Percentiles rank a stretch among this genome's conserved stretches.
Evolutionary conservation across 2,888 invertebrate genomes (phyloP).

Genomic region (Athrips mouffetella): DNA sequence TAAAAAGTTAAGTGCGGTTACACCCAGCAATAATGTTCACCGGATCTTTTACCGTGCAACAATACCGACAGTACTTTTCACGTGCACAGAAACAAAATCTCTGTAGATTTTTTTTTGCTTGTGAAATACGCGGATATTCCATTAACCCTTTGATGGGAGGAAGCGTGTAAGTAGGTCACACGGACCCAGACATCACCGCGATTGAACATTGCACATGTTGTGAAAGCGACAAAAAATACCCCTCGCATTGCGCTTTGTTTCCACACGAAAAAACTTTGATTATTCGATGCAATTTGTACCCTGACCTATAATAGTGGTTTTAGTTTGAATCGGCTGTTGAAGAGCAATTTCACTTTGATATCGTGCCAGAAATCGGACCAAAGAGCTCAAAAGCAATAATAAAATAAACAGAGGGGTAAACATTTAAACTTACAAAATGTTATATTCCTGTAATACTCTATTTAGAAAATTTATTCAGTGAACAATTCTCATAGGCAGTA

Average conservation of each 20-base stretch:
- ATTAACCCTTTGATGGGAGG: slow-evolving; percentile 73
- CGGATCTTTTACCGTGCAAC: slow-evolving; percentile 7
- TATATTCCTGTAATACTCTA: background rate
- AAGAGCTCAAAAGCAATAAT: background rate
- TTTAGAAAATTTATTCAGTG: background rate
- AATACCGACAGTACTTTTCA: slow-evolving; percentile 32
- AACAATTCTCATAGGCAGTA: slow-evolving; percentile 2
- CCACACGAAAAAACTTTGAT: slow-evolving; percentile 61
- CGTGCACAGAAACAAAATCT: slow-evolving; percentile 42
- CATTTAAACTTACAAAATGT: background rate
- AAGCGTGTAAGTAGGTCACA: slow-evolving; percentile 75
- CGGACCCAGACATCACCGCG: slow-evolving; percentile 33
- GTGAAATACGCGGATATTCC: slow-evolving; percentile 60
- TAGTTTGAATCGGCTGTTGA: slow-evolving; percentile 37
- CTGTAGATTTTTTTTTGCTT: slow-evolving; percentile 43
- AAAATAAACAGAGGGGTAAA: background rate
- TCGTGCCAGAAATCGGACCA: too few relatives aligned
- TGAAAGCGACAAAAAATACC: slow-evolving; percentile 73
- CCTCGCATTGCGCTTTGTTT: slow-evolving; percentile 69
- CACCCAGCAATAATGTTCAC: background rate
- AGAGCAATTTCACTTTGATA: too few relatives aligned
- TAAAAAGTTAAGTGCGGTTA: background rate
- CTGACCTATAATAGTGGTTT: slow-evolving; percentile 37
- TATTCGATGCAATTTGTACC: slow-evolving; percentile 76
- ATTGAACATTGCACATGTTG: slow-evolving; percentile 73